Evolutionary conservation across 2,888 invertebrate genomes (phyloP).

Genomic region (Eudemis profundana): DNA sequence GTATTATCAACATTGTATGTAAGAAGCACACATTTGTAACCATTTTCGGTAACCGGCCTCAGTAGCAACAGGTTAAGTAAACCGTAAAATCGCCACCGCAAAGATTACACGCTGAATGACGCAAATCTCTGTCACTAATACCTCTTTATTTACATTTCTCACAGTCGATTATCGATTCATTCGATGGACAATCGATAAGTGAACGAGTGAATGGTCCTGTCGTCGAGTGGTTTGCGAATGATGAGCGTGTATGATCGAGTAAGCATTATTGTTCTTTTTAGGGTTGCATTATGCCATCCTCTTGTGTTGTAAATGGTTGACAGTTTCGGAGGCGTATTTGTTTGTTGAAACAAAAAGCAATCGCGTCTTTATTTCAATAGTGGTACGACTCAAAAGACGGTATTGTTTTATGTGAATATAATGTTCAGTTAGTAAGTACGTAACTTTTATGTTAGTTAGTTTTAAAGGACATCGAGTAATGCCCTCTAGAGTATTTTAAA

Average conservation of each 20-base stretch:
- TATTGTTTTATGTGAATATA: not conserved
- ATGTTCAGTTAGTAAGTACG: too few species aligned
- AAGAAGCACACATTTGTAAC: constrained; percentile 8
- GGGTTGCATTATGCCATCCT: constrained; percentile 46
- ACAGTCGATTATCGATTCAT: constrained; percentile 57
- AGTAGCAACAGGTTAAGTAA: constrained; percentile 41
- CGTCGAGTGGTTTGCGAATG: constrained; percentile 62
- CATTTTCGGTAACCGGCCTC: constrained; percentile 17
- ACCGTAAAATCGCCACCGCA: constrained; percentile 42
- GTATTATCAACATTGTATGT: constrained; percentile 9
- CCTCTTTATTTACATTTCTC: constrained; percentile 63
- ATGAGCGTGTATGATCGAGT: constrained; percentile 46
- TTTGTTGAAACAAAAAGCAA: constrained; percentile 1
- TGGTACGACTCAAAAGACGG: not conserved
- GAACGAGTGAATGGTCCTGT: constrained; percentile 51
- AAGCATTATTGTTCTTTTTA: constrained; percentile 48
- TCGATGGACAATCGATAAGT: constrained; percentile 49
- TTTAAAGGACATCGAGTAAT: too few species aligned
- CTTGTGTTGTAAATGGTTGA: constrained; percentile 30
- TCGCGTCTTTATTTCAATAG: constrained; percentile 1
- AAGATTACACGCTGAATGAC: constrained; percentile 51
- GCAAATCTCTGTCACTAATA: constrained; percentile 53
- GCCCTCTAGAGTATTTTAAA: too few species aligned
- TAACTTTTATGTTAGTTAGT: too few species aligned
- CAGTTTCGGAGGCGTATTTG: constrained; percentile 35